Evolutionary conservation across 2,113 vertebrate species (phyloP).

Genomic region (Pholis gunnellus): DNA sequence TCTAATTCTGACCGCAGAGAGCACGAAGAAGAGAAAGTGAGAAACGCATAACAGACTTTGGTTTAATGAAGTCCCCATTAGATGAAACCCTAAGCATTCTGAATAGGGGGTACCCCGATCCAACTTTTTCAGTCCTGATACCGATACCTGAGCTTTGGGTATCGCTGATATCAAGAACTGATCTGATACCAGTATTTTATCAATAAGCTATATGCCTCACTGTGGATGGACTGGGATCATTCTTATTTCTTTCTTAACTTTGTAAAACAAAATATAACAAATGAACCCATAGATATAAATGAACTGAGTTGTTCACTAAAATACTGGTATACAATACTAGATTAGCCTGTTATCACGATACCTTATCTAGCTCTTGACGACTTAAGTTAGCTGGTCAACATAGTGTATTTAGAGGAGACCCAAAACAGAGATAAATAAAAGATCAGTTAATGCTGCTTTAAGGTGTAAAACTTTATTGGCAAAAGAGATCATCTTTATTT

Average conservation of each 20-base stretch:
- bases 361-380: neutral
- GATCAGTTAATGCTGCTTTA: neutral
- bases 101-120: too few relatives aligned
- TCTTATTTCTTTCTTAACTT: too few relatives aligned
- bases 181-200: too few relatives aligned
- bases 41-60: constrained; percentile 1
- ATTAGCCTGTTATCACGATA: too few relatives aligned
- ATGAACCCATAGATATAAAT: neutral
- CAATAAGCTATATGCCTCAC: too few relatives aligned
- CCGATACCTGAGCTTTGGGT: too few relatives aligned
- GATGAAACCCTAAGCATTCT: constrained; percentile 7
- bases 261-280: neutral
- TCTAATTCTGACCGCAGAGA: neutral
- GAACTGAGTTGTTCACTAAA: too few relatives aligned
- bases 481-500: neutral
- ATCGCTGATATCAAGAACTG: too few relatives aligned
- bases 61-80: neutral
- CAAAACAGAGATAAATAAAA: neutral
- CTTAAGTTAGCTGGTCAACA: neutral
- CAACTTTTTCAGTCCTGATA: too few relatives aligned
- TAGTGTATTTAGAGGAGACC: neutral
- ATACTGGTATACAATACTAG: too few relatives aligned
- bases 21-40: constrained; percentile 10
- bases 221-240: too few relatives aligned
- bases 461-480: neutral